Evolutionary conservation across 2,797 vertebrate genomes (phyloP).

Genomic region (Amblyopsis hoosieri): DNA sequence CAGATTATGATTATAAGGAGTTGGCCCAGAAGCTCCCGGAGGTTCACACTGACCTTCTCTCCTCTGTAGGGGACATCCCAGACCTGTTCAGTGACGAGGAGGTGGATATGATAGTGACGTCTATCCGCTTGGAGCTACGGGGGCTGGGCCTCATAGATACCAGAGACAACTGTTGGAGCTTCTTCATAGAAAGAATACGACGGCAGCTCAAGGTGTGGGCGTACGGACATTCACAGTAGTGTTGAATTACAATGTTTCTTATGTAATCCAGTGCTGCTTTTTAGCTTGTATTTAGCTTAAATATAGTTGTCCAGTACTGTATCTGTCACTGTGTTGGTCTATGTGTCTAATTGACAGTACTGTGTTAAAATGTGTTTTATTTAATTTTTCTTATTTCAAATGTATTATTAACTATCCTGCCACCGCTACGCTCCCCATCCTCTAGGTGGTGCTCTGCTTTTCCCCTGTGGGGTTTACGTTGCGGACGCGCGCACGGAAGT

Average conservation of each 20-base stretch:
- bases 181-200: conserved; percentile 80
- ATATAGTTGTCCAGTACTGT: not conserved
- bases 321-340: not conserved
- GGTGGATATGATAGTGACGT: conserved; percentile 74
- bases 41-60: conserved; percentile 3
- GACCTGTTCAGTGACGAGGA: conserved; percentile 81
- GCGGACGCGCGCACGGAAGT: conserved; percentile 73
- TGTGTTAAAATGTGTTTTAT: too few species aligned
- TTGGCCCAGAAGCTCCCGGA: too few species aligned
- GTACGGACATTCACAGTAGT: too few species aligned
- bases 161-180: conserved; percentile 80
- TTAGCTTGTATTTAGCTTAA: too few species aligned
- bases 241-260: not conserved
- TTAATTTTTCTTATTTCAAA: too few species aligned
- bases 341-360: not conserved
- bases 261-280: not conserved
- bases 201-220: conserved; percentile 68
- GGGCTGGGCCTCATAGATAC: conserved; percentile 73
- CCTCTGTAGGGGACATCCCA: conserved; percentile 72
- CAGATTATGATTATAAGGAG: not conserved
- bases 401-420: not conserved
- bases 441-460: conserved; percentile 80
- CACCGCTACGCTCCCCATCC: not conserved
- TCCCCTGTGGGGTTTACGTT: conserved; percentile 80
- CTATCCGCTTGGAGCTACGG: conserved; percentile 77